Percentiles rank a stretch among this genome's conserved stretches.
Evolutionary conservation across 2,797 vertebrate genomes (phyloP).

Genomic region (Leptodactylus fallax): DNA sequence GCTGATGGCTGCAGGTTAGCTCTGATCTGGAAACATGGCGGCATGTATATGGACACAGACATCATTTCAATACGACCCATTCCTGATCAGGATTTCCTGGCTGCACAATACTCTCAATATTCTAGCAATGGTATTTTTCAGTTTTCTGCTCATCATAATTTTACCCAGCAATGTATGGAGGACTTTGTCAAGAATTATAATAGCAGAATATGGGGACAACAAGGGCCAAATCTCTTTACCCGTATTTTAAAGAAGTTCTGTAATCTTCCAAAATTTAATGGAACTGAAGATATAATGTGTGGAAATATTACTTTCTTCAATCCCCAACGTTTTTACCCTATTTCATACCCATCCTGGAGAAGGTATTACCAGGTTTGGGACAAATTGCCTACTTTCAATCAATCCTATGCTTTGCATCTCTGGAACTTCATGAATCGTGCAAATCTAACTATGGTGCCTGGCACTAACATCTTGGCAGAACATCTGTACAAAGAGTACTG

Average conservation of each 20-base stretch:
- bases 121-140: conserved; percentile 51
- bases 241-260: conserved; percentile 34
- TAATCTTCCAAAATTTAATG: conserved; percentile 64
- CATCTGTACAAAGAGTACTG: conserved; percentile 75
- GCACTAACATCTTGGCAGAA: conserved; percentile 76
- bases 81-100: conserved; percentile 24
- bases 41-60: conserved; percentile 58
- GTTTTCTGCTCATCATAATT: conserved; percentile 29
- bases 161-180: background rate
- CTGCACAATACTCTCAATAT: background rate
- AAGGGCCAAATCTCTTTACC: conserved; percentile 74
- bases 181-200: conserved; percentile 61
- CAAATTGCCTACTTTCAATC: conserved; percentile 71
- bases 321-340: conserved; percentile 79
- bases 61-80: conserved; percentile 46
- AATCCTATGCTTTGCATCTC: conserved; percentile 76
- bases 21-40: conserved; percentile 56
- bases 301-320: conserved; percentile 77
- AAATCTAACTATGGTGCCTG: conserved; percentile 62
- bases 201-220: conserved; percentile 76
- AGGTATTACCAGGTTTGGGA: conserved; percentile 76
- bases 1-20: conserved; percentile 56
- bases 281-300: conserved; percentile 66
- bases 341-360: conserved; percentile 71
- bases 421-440: conserved; percentile 79